Conservation (phyloP, 2,113 vertebrate genomes). For the Sphyrna mokarran region DNA sequence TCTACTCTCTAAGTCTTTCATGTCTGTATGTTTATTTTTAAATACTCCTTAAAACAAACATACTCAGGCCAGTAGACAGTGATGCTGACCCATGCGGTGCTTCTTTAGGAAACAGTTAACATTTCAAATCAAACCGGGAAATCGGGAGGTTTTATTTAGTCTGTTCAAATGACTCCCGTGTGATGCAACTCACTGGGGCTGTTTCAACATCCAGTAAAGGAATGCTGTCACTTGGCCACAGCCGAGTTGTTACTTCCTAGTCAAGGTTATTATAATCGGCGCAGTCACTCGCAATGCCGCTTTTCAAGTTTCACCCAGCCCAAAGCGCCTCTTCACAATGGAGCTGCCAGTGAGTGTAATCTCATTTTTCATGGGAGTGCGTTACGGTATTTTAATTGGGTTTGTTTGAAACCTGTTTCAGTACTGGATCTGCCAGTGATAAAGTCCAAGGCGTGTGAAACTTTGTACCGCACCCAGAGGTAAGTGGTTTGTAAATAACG, state of each 20-base stretch:
- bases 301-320: not conserved
- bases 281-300: not conserved
- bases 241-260: not conserved
- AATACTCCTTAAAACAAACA: not conserved
- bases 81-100: not conserved
- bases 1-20: not conserved
- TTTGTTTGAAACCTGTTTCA: not conserved
- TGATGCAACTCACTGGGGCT: not conserved
- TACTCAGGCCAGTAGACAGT: not conserved
- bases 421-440: not conserved
- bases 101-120: not conserved
- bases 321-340: not conserved
- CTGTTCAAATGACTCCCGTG: not conserved
- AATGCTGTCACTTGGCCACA: not conserved
- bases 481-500: not conserved
- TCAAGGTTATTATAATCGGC: not conserved
- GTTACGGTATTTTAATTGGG: not conserved
- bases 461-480: not conserved
- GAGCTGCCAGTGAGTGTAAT: not conserved
- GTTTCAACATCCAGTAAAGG: not conserved
- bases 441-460: not conserved
- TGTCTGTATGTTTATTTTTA: not conserved
- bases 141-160: not conserved
- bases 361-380: not conserved
- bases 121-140: not conserved